A percentile compares a stretch with the other conserved stretches of the same genome.
Evolutionary conservation across 2,888 invertebrate species (phyloP).

Genomic region (Dorcus parallelipipedus): DNA sequence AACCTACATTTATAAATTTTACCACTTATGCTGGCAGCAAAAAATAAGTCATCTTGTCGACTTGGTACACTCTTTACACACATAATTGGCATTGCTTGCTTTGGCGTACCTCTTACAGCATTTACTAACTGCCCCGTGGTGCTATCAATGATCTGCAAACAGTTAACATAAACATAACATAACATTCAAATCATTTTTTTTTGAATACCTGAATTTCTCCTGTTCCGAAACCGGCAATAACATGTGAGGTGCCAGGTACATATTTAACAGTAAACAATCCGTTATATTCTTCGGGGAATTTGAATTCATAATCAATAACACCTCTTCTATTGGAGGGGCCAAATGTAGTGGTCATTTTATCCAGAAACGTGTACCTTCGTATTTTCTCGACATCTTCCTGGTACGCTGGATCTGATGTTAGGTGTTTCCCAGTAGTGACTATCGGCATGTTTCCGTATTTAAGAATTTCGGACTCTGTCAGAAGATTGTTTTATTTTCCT

Average conservation of each 20-base stretch:
- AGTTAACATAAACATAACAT: too few relatives aligned
- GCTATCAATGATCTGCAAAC: slow-evolving; percentile 35
- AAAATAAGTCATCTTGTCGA: slow-evolving; percentile 29
- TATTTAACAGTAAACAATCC: slow-evolving; percentile 47
- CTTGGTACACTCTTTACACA: slow-evolving; percentile 38
- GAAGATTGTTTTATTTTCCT: not conserved
- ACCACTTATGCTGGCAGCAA: slow-evolving; percentile 41
- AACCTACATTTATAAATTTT: slow-evolving; percentile 37
- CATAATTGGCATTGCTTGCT: slow-evolving; percentile 38
- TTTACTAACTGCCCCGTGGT: slow-evolving; percentile 31
- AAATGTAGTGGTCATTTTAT: slow-evolving; percentile 9
- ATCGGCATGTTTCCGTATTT: not conserved
- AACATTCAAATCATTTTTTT: too few relatives aligned
- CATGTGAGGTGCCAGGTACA: slow-evolving; percentile 46
- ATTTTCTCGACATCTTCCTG: slow-evolving; percentile 6
- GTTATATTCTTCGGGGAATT: slow-evolving; percentile 36
- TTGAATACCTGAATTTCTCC: slow-evolving; percentile 52
- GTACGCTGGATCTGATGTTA: not conserved
- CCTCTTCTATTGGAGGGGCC: slow-evolving; percentile 11
- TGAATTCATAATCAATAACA: slow-evolving; percentile 31
- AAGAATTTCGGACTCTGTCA: not conserved
- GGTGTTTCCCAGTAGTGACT: not conserved
- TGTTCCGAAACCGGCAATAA: slow-evolving; percentile 53
- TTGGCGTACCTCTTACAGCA: slow-evolving; percentile 26
- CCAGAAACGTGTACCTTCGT: slow-evolving; percentile 12